These are phyloP conservation scores for Esperia sulphurella DNA, from an alignment of 2,888 invertebrate genomes.

Conservation along the genomic window DNA sequence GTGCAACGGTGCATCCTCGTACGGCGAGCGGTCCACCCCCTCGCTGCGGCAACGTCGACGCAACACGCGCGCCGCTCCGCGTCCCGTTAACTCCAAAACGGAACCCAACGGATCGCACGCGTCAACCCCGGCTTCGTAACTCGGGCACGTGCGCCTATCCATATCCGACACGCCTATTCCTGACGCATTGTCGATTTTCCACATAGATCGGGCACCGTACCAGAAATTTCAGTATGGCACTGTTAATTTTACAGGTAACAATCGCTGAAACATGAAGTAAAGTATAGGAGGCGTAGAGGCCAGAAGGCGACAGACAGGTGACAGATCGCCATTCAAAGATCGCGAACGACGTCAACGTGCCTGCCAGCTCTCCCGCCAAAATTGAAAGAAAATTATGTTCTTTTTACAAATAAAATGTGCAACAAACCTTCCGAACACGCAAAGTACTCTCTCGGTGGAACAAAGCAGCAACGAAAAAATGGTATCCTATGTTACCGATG, in stretches of 20 bases:
- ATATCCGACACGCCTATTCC: conserved; percentile 61
- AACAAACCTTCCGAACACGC: background rate
- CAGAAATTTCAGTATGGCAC: conserved; percentile 59
- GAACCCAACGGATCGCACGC: conserved; percentile 66
- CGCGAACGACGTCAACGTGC: conserved; percentile 23
- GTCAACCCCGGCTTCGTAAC: conserved; percentile 71
- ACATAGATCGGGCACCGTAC: conserved; percentile 55
- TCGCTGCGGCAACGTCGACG: conserved; percentile 75
- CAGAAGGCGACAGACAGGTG: conserved; percentile 65
- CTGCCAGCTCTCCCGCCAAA: conserved; percentile 72
- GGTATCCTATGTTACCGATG: background rate
- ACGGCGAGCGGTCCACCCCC: conserved; percentile 70
- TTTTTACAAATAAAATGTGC: background rate
- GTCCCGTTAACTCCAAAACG: conserved; percentile 60
- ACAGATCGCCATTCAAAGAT: conserved; percentile 62
- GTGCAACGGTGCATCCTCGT: conserved; percentile 62
- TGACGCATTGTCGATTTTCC: conserved; percentile 65
- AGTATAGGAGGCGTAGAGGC: conserved; percentile 42
- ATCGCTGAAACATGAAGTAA: conserved; percentile 54
- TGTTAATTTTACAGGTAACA: conserved; percentile 60
- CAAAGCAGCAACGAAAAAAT: background rate
- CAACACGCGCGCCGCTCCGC: conserved; percentile 61
- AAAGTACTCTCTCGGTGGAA: background rate
- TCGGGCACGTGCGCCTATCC: conserved; percentile 69
- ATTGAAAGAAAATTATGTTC: conserved; percentile 46